Evolutionary conservation across 2,113 vertebrate species (phyloP).

Genomic region (Cettia cetti): DNA sequence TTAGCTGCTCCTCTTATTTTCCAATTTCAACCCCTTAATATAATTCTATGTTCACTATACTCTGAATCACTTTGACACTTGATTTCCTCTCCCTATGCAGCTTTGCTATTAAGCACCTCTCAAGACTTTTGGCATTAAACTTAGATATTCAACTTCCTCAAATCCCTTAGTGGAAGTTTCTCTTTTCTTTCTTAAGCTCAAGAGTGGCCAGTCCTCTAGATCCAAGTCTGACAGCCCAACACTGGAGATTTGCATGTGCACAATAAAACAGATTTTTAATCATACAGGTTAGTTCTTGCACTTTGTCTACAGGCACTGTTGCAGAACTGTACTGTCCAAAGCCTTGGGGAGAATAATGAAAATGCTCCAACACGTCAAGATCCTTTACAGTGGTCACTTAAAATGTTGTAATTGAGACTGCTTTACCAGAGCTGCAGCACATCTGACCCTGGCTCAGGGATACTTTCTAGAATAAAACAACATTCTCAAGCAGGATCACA

Average conservation of each 20-base stretch:
- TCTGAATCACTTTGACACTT: not conserved
- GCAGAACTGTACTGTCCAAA: not conserved
- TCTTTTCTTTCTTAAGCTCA: not conserved
- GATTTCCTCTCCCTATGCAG: not conserved
- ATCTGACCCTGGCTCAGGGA: not conserved
- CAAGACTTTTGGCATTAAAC: not conserved
- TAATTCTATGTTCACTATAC: not conserved
- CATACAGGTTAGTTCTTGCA: not conserved
- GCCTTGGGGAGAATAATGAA: not conserved
- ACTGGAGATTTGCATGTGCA: fast-evolving
- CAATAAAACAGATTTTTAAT: not conserved
- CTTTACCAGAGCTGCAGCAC: not conserved
- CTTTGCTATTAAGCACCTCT: not conserved
- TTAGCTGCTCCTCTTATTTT: not conserved
- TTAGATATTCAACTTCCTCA: not conserved
- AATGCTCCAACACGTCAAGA: not conserved
- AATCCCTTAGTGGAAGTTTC: not conserved
- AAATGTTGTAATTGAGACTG: fast-evolving
- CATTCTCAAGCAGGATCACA: not conserved
- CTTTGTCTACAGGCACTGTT: not conserved
- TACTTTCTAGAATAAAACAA: not conserved
- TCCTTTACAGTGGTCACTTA: not conserved
- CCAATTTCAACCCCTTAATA: not conserved
- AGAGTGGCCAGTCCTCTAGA: not conserved
- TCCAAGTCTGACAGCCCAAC: not conserved